Conservation (phyloP, 1,140 invertebrate species). For the Notospermus geniculatus region DNA sequence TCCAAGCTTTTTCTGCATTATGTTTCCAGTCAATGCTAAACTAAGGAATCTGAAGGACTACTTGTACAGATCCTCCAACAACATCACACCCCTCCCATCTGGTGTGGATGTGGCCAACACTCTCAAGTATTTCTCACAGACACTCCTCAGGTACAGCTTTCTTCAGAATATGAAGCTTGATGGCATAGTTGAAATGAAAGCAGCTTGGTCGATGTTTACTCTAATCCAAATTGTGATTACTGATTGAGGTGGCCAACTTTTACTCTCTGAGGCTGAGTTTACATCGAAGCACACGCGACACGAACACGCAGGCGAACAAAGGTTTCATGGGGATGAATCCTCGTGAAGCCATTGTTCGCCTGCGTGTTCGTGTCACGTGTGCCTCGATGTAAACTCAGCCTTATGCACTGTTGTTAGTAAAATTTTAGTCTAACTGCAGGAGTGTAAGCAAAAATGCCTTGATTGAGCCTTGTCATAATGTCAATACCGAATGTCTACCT, state of each 20-base stretch:
- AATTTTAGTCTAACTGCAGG: too few relatives aligned
- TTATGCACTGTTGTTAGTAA: too few relatives aligned
- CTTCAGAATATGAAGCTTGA: conserved; percentile 4
- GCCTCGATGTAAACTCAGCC: too few relatives aligned
- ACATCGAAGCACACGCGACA: too few relatives aligned
- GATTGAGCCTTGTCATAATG: too few relatives aligned
- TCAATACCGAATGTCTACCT: too few relatives aligned
- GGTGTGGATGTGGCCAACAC: conserved; percentile 95
- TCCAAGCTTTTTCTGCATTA: too few relatives aligned
- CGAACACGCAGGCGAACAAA: too few relatives aligned
- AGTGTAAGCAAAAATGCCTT: too few relatives aligned
- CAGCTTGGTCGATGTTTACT: not conserved
- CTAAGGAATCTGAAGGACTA: conserved; percentile 94
- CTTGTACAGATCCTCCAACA: conserved; percentile 87
- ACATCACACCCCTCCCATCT: conserved; percentile 84
- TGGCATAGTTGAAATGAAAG: conserved; percentile 8
- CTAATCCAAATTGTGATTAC: not conserved
- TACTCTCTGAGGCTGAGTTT: conserved; percentile 6
- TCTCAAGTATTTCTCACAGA: conserved; percentile 97
- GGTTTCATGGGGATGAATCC: too few relatives aligned
- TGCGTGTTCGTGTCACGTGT: too few relatives aligned
- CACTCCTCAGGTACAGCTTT: conserved; percentile 80
- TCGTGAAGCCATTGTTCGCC: too few relatives aligned
- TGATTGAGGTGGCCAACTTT: not conserved
- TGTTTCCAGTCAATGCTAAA: conserved; percentile 87